Percentiles rank a stretch among this genome's conserved stretches.
phyloP scores from a whole-genome alignment of 2,113 vertebrate genomes.

The Arvicanthis niloticus region DNA sequence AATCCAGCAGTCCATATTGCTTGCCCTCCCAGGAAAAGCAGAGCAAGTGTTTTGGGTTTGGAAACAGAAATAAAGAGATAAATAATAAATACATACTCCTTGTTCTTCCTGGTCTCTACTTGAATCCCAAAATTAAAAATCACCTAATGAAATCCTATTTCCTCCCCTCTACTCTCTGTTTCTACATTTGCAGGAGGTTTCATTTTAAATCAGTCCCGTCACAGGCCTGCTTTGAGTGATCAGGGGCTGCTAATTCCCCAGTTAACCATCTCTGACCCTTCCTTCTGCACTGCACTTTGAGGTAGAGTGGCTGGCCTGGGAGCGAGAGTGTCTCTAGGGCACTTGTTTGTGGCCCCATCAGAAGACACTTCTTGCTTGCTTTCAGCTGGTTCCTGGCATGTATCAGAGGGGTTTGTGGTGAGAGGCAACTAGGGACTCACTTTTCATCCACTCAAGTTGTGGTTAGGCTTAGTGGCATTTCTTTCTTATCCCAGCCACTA shows the following conservation, averaged over 20 bases:
- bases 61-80: constrained; percentile 8
- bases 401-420: constrained; percentile 81
- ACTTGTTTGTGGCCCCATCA: constrained; percentile 79
- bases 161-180: constrained; percentile 66
- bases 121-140: constrained; percentile 83
- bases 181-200: constrained; percentile 80
- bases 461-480: constrained; percentile 79
- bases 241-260: constrained; percentile 73
- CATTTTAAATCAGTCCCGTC: constrained; percentile 86
- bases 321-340: constrained; percentile 76
- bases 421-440: constrained; percentile 80
- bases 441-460: constrained; percentile 80
- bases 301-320: constrained; percentile 84
- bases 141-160: constrained; percentile 81
- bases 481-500: constrained; percentile 75
- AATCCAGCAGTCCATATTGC: constrained; percentile 79
- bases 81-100: constrained; percentile 75
- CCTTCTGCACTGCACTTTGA: constrained; percentile 73
- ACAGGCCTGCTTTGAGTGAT: constrained; percentile 78
- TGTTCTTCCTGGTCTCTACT: constrained; percentile 63
- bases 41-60: constrained; percentile 75
- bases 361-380: constrained; percentile 80
- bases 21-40: constrained; percentile 77
- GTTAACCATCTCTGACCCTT: neutral
- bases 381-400: constrained; percentile 80